These are phyloP conservation scores for Dendropsophus ebraccatus DNA, from an alignment of 2,113 vertebrate genomes.

Conservation along the genomic window DNA sequence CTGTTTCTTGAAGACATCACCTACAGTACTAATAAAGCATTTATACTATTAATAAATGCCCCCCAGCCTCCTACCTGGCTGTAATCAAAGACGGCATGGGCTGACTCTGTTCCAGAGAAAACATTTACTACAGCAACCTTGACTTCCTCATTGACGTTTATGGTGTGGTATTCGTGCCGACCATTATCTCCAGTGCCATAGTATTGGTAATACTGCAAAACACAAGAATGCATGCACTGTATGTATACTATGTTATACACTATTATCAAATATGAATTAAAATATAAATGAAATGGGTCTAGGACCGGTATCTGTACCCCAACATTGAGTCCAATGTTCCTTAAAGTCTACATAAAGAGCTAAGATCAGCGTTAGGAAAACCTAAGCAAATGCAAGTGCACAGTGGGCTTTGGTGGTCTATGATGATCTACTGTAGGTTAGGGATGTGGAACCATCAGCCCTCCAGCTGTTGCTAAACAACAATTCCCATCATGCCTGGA, in stretches of 20 bases:
- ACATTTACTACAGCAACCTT: constrained; percentile 53
- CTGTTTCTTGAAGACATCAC: too few species aligned
- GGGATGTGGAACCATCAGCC: too few species aligned
- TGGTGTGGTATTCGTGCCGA: constrained; percentile 53
- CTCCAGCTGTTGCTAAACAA: too few species aligned
- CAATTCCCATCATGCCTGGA: too few species aligned
- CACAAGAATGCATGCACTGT: neutral
- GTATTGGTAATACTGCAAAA: constrained; percentile 53
- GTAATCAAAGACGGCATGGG: constrained; percentile 57
- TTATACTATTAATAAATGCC: too few species aligned
- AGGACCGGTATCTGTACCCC: too few species aligned
- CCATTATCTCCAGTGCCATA: constrained; percentile 42
- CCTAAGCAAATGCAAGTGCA: neutral
- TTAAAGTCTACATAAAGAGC: neutral
- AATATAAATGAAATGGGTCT: too few species aligned
- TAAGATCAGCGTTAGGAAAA: neutral
- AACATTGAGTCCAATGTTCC: too few species aligned
- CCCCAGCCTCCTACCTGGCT: constrained; percentile 36
- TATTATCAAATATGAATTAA: too few species aligned
- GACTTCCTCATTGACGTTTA: constrained; percentile 52
- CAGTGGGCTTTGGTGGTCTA: neutral
- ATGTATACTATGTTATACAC: too few species aligned
- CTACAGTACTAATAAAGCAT: too few species aligned
- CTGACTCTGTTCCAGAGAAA: constrained; percentile 49
- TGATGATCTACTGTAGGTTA: too few species aligned